Evolutionary conservation across 92 coral and sea anemone species (phyloP), one percentile per base, ranked within the genome.

Genomic region (Zoanthus sansibaricus): DNA sequence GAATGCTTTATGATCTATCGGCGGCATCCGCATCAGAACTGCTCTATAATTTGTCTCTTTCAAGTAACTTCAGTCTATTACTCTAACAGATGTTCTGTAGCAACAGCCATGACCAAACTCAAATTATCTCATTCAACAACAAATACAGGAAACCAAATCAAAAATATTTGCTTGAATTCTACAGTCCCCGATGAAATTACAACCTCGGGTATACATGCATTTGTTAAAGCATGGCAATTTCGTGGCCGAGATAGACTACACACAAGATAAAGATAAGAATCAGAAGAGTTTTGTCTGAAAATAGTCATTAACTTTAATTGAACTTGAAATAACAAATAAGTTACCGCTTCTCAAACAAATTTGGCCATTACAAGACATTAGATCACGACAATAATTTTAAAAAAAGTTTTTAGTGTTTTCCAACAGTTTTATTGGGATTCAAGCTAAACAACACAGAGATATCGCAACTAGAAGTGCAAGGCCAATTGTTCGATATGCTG

Each of bases 241-340:
- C 1, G 12, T 64, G 18, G 55, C 9, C 4, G 42, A 5, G 85
- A 47, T 67, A 46, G 13, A 16, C 45, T 75, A 44, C 6, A 68
- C 47, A 62, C 6, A 79, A 46, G 59, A 66, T 21, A 14, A 64
- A 45, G 85, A 80, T 64, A 16, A 45, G 13, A n/a, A 66, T 67
- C 62, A 17, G 59, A 62, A 80, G 62, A 20, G 85, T 80, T 80
- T 80, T 80, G 85, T 80, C 74, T 62, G 75, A 80, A 80, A 80
- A 80, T 80, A 80, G 48, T 25, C 54, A 48, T 47, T 80, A 68
- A 9, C 64, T 64, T 0, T 46, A 44, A 66, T 66, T 21, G 64
- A 49, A 80, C 62, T 48, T n/a, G 59, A 31, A 80, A 80, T 12
- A 80, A 64, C 85, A 80, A 67, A 59, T 21, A 66, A 10, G 30